Evolutionary conservation across 2,797 vertebrate genomes (phyloP), one percentile per base, ranked within the genome.

Genomic region (Gobionotothen gibberifrons): DNA sequence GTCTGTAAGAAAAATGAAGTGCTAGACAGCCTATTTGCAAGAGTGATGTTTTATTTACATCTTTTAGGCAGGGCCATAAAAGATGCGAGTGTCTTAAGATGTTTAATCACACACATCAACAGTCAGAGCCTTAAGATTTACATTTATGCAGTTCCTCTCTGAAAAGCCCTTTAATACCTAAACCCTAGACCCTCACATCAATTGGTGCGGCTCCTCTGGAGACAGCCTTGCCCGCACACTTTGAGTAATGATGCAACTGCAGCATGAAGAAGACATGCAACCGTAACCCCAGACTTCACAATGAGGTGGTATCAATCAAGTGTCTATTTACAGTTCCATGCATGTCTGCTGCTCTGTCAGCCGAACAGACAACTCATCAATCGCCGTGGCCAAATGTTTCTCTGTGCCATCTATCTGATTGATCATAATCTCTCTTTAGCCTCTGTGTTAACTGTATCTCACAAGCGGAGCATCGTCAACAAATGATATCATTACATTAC

Each of bases 301-400:
- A 72, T 69, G 62, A 58, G 71, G 69, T 19, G 29, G 51, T 60
- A 90, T 90, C 79, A 78, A 83, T 89, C 88, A 88, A 72, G 66
- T 68, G 72, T 78, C 40, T 76, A 75, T 79, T 87, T 85, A 81
- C 77, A 81, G 72, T 74, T 59, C 56, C 58, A 51, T 66, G 60
- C 70, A 74, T 76, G 74, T 54, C 78, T 66, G 65, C 75, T 60
- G 70, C 78, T 79, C 79, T 26, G 80, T 83, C 85, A 72, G 59
- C 62, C 32, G 52, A 57, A 70, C 57, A 65, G 64, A 63, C 74
- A 78, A 78, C 80, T 74, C 83, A 89, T 89, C 78, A 67, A 84
- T 90, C 85, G 81, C 69, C 1, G 1, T 0, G 8, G 49, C 17
- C 46, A 5, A 43, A 43, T 13, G 4, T 32, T 71, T 40, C 44